Base-by-base conservation (phyloP, 2,113 vertebrate genomes). In the Trichomycterus rosablanca region DNA sequence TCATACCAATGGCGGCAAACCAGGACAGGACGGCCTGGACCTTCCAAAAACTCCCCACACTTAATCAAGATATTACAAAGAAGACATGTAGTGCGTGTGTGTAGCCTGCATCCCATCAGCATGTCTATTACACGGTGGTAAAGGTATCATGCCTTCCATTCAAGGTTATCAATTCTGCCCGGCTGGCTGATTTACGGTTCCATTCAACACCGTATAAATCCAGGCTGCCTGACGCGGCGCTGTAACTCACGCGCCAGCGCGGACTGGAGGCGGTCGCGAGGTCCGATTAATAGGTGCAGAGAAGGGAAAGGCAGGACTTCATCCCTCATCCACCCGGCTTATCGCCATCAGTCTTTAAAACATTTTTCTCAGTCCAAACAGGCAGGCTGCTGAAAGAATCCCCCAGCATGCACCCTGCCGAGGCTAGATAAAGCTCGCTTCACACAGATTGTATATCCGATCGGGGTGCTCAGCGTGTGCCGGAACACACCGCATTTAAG, bases 141-240 rank as follows among this genome's bases (percentile, higher is more conserved):
- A 74, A 73, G 67, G 54, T 65, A 68, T 64, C 56, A 74, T 65
- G 64, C 62, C 57, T 72, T 53, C 60, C 53, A 63, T 73, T 63
- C 67, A 67, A 67, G 74, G 74, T 74, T 72, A 78, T 78, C 72
- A 74, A 74, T 78, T 72, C 61, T 54, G 44, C 66, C 42, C 15
- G 5, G 32, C 8, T 2, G 42, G 40, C 19, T 74, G 69, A 78
- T 78, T 78, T 74, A 76, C 59, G 24, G 51, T 53, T 48, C 30
- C 28, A 61, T 78, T 68, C 49, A 52, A 49, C 44, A 35, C 53
- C 49, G 67, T 72, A 74, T 76, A 74, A 76, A 76, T 67, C 64
- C 55, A 42, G 22, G 56, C 48, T 10, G 30, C 16, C 28, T 59
- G 22, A 34, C 49, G 57, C 39, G 1, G 15, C 1, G 40, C 43